Evolutionary conservation across 2,113 vertebrate genomes (phyloP), one percentile per base, ranked within the genome.

Genomic region (Orthonyx spaldingii): DNA sequence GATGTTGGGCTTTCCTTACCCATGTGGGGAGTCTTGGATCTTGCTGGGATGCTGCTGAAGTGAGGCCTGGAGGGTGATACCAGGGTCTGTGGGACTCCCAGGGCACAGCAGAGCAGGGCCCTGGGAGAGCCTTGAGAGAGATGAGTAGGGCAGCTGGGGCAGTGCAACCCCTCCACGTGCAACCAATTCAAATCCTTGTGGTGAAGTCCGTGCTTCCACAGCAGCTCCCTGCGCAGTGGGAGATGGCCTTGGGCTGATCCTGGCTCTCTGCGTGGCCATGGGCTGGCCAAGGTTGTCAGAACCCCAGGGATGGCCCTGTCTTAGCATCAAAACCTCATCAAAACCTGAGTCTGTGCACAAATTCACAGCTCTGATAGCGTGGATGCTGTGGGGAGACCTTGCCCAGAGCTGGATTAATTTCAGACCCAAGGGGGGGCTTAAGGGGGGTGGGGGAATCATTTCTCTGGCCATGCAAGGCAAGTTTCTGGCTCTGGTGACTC

Each of bases 331-430:
- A 63, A 92, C 53, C 19, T 41, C 33, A 14, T 47, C 42, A 69
- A 68, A 81, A 41, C 18, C n/a, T 1, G 0, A 2, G 2, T 61
- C 42, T 21, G 46, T 2, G 0, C 55, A 42, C 33, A n/a, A 59
- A 74, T 78, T 79, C 69, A 22, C 2, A 26, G 44, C 52, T 65
- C 42, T 1, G 3, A 61, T 26, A 23, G 32, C 4, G 4, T 18
- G 44, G 74, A 87, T 3, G 9, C 44, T 61, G 57, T 8, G 5
- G 46, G 41, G 33, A 88, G 52, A 89, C 10, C 10, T 64, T 88
- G 71, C 49, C 41, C 22, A 21, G 55, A 71, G 79, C 77, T 93
- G 89, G 82, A 97, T 95, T 96, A 96, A 94, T 50, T 93, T 93
- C 87, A 93, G 47, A 74, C 13, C 63, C 75, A 57, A 76, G 8